Evolutionary conservation across 2,888 invertebrate genomes (phyloP), one percentile per base, ranked within the genome.

Genomic region (Dryomyza anilis): DNA sequence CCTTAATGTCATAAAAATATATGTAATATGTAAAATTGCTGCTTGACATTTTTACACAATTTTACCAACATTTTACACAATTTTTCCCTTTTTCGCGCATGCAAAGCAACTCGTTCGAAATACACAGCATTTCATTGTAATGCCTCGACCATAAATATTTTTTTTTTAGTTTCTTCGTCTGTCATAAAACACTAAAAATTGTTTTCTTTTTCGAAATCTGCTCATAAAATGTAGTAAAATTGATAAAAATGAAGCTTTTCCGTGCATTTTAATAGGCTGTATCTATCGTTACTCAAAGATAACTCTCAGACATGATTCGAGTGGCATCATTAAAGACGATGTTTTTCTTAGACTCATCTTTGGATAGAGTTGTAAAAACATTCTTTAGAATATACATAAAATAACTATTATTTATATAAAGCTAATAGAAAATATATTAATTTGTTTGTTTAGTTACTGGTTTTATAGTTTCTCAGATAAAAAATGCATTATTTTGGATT

Each of bases 181-280:
- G 23, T 12, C 50, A 60, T 60, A 60, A 60, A 60, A 36, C 36
- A 48, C 50, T 60, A 48, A 48, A 60, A 60, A 60, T 23, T 33
- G 48, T 43, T 60, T 50, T 30, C 36, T 27, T 10, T 25, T 25
- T 43, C 21, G n/a, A n/a, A n/a, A 19, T 21, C 10, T 55, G 30
- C 33, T 27, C 12, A n/a, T 4, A 45, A 29, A 43, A 39, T 25
- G 58, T 36, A 23, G 36, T 60, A 36, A 50, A 60, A 60, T 50
- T 60, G 60, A 60, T 60, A 60, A 60, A 52, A 60, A 60, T 48
- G 30, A 21, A 33, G 50, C 50, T 50, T 12, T n/a, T 48, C 23
- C 30, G 14, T 60, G 60, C 60, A 48, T 48, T n/a, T 23, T 23
- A 25, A 60, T 48, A 33, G 36, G 50, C 59, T 29, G 16, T n/a